These are phyloP conservation scores for Epinotia bilunana DNA, from an alignment of 2,888 invertebrate species.

Conservation along the genomic window DNA sequence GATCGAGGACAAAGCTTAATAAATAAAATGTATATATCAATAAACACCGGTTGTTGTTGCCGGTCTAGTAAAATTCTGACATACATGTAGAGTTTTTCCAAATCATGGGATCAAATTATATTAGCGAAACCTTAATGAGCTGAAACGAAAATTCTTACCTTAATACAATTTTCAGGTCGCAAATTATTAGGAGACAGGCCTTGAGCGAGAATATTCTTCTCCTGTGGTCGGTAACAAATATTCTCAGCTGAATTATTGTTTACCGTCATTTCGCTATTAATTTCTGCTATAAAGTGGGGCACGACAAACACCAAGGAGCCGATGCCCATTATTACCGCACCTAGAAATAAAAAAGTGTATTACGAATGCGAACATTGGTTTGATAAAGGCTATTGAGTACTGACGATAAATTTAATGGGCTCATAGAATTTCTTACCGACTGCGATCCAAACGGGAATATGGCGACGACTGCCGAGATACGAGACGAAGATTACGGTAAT, in stretches of 20 bases:
- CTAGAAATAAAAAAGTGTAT: slow-evolving; percentile 65
- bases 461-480: slow-evolving; percentile 95
- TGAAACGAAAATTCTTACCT: slow-evolving; percentile 66
- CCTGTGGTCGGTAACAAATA: slow-evolving; percentile 89
- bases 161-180: slow-evolving; percentile 91
- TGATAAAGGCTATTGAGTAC: neutral
- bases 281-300: slow-evolving; percentile 95
- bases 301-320: slow-evolving; percentile 96
- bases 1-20: neutral
- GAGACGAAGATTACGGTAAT: slow-evolving; percentile 98
- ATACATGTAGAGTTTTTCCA: no score
- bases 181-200: slow-evolving; percentile 90
- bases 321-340: slow-evolving; percentile 96
- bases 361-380: neutral
- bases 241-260: slow-evolving; percentile 90
- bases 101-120: neutral
- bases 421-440: slow-evolving; percentile 85
- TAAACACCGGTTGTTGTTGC: neutral
- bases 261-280: slow-evolving; percentile 87
- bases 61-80: neutral
- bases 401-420: slow-evolving; percentile 33
- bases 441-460: slow-evolving; percentile 98
- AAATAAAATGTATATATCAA: neutral
- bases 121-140: neutral
- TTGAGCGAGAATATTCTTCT: slow-evolving; percentile 89